Base-by-base conservation (phyloP, 1,140 invertebrate species). In the Drosophila ficusphila region DNA sequence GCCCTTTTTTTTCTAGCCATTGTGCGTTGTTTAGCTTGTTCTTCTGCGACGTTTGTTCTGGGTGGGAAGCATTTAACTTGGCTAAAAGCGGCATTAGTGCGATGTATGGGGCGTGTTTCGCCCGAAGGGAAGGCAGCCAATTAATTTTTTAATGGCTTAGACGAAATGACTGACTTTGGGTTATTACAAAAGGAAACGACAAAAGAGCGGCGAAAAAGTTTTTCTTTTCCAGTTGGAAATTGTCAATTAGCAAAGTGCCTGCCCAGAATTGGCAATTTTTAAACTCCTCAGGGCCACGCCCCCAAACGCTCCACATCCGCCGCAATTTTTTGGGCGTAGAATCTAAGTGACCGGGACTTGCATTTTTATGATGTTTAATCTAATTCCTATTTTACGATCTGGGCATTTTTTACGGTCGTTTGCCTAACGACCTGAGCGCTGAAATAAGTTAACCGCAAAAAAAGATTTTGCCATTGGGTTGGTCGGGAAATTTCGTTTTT, bases 141-240 rank as follows among this genome's bases (percentile, higher is more conserved):
- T 86, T 86, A 86, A 88, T 86, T 86, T 86, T 86, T 86, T 88
- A 86, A 86, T 86, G 77, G 82, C 81, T 88, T 74, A 86, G 82
- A 81, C 76, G 42, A 69, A 88, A 81, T 88, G 82, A 88, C 72
- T 81, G 81, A 79, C 57, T 85, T 88, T 61, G 67, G 69, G 68
- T 69, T 86, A 86, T 81, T 74, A 81, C 61, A 64, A 68, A 81
- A 72, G 57, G 18, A 48, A 71, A 60, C 33, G 34, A 60, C 52
- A 58, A 36, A 33, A 52, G 27, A 25, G 21, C 44, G 46, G 14
- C 18, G 46, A 19, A 72, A 69, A 72, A 72, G 67, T 72, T 72
- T 71, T 72, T 48, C 54, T 31, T 47, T 39, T 9, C 11, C 53
- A 41, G 76, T 56, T 76, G 65, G 39, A 86, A 88, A 86, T 86